Base-by-base conservation (phyloP, 2,888 invertebrate species). In the Reticulitermes lucifugus region DNA sequence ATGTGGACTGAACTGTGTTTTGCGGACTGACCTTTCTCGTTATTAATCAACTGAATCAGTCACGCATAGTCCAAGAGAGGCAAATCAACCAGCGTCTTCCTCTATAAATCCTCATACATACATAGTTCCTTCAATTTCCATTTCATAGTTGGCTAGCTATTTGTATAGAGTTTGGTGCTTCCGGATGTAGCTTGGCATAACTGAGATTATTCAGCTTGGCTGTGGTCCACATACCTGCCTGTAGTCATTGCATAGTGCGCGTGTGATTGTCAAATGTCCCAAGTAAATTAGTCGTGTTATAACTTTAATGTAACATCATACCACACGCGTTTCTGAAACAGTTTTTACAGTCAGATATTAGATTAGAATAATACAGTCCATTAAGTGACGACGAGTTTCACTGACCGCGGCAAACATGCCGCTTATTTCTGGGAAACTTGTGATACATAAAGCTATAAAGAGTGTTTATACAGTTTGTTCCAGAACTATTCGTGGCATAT, bases 31-130 rank as follows among this genome's bases (percentile, higher is more conserved):
- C 65, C 35, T 25, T n/a, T n/a, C 65, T 65, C 65, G 25, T 65
- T 65, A 65, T 65, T 65, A 65, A 65, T 65, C 65, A 65, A 65
- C 4, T 65, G n/a, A 65, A n/a, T n/a, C n/a, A 65, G 65, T n/a
- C 65, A 65, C 65, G 65, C 65, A 65, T n/a, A 65, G 25, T 65
- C 65, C 65, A 25, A 12, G 12, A 25, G 65, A 25, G n/a, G 65
- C 25, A 65, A n/a, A 65, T 65, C 65, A 25, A 65, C 6, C 25
- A 0, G 25, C n/a, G 7, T 14, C 65, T 55, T 55, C 55, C 46
- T 2, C 55, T 55, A 55, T 12, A 46, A 60, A 60, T 18, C 6
- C 60, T 18, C 25, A 35, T 35, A 65, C 10, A 25, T 5, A 65
- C 25, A 65, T n/a, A 25, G 25, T 65, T 65, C 65, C 65, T 65